Percentiles rank a stretch among this genome's conserved stretches.
These are phyloP conservation scores for Progne subis DNA, from an alignment of 2,113 vertebrate species.

Conservation along the genomic window DNA sequence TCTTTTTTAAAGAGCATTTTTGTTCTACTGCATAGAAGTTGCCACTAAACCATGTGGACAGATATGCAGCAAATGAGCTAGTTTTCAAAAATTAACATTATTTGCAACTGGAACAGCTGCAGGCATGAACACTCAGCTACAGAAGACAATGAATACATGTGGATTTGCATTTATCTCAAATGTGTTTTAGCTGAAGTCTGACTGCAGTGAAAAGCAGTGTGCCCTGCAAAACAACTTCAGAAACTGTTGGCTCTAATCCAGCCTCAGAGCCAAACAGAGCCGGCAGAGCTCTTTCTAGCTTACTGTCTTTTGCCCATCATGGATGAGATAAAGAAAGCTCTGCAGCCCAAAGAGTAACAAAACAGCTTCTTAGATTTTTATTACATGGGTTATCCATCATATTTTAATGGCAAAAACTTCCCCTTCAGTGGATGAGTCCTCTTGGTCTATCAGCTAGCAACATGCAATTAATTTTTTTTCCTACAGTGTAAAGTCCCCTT, in stretches of 20 bases:
- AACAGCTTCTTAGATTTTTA: background rate
- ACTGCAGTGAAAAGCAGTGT: background rate
- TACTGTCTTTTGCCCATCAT: background rate
- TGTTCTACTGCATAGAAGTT: background rate
- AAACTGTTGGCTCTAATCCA: background rate
- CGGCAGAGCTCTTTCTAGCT: background rate
- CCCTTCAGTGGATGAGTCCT: background rate
- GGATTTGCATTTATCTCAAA: background rate
- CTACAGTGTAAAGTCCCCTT: background rate
- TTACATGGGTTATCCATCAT: background rate
- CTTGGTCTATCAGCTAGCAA: background rate
- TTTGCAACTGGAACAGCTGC: background rate
- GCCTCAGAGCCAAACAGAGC: background rate
- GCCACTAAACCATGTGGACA: background rate
- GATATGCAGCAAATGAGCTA: background rate
- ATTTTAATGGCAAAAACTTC: background rate
- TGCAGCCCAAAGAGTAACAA: background rate
- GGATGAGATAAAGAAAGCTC: background rate
- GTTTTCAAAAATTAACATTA: background rate
- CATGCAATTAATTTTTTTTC: background rate
- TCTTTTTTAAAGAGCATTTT: background rate
- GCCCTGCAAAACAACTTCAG: background rate
- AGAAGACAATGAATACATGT: background rate
- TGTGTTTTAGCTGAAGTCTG: background rate
- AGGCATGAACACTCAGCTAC: background rate